Evolutionary conservation across 2,113 vertebrate genomes (phyloP).

Genomic region (Furnarius figulus): DNA sequence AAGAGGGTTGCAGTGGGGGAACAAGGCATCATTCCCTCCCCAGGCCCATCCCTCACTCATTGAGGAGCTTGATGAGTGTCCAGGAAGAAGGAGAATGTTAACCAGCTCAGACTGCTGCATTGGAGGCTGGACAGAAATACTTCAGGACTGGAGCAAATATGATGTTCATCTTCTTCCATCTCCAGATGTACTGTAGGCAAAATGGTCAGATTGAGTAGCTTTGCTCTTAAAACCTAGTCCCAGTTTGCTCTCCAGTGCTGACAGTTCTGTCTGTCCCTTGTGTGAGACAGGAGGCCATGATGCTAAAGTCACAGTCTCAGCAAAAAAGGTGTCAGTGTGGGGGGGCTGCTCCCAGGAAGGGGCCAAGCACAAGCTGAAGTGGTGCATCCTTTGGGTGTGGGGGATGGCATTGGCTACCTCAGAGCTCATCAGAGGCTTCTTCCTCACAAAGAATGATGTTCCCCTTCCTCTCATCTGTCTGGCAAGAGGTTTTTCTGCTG

Average conservation of each 20-base stretch:
- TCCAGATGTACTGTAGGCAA: fast-evolving
- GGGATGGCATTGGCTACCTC: neutral
- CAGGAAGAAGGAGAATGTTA: neutral
- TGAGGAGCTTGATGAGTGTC: neutral
- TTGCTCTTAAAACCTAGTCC: neutral
- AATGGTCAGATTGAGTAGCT: neutral
- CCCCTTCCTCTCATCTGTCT: neutral
- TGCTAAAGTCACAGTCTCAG: neutral
- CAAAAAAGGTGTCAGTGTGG: neutral
- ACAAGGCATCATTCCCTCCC: neutral
- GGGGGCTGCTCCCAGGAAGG: neutral
- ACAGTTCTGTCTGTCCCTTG: neutral
- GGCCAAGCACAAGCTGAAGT: neutral
- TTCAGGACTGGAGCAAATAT: fast-evolving
- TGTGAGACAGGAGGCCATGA: neutral
- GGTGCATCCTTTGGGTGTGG: neutral
- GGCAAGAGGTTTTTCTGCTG: neutral
- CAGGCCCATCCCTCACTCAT: neutral
- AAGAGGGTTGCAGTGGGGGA: neutral
- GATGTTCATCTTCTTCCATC: neutral
- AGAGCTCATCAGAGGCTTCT: slow-evolving; percentile 22
- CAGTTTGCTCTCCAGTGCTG: neutral
- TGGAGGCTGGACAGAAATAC: neutral
- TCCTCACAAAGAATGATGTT: neutral
- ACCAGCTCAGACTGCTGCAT: neutral